phyloP scores from a whole-genome alignment of 1,140 invertebrate genomes.

The Bombus pyrosoma region DNA sequence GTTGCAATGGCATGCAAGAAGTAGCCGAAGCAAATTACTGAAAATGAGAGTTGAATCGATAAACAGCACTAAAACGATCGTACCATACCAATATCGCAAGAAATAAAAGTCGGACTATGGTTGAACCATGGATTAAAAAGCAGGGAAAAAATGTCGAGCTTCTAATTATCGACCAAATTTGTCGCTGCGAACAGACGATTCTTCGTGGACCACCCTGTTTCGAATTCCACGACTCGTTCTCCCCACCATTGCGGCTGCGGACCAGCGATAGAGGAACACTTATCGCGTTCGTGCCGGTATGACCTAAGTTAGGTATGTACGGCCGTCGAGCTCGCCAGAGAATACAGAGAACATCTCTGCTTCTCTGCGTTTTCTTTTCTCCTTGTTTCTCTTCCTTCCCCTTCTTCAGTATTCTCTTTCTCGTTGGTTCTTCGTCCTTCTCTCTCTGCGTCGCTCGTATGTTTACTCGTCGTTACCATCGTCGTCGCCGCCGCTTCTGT shows the following conservation, averaged over 20 bases:
- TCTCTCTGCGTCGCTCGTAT: conserved; percentile 24
- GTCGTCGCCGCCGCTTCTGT: conserved; percentile 57
- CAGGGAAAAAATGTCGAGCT: not conserved
- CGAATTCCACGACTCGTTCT: conserved; percentile 71
- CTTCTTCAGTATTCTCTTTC: not conserved
- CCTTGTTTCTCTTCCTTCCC: not conserved
- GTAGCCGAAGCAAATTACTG: not conserved
- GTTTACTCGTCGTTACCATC: conserved; percentile 63
- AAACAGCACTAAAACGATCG: not conserved
- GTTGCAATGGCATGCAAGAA: too few relatives aligned
- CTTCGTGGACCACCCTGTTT: conserved; percentile 70
- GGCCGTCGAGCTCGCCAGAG: conserved; percentile 34
- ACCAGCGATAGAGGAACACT: conserved; percentile 63
- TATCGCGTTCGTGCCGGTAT: conserved; percentile 67
- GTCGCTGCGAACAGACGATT: conserved; percentile 42
- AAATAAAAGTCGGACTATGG: not conserved
- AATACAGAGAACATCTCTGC: conserved; percentile 37
- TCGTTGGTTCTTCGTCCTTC: not conserved
- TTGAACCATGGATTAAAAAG: not conserved
- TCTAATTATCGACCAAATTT: conserved; percentile 40
- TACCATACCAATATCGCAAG: not conserved
- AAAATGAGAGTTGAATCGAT: not conserved
- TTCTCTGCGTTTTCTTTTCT: not conserved
- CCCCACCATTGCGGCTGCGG: conserved; percentile 10
- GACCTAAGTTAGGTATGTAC: conserved; percentile 68